Evolutionary conservation across 2,888 invertebrate species (phyloP).

Genomic region (Tiliacea aurago): DNA sequence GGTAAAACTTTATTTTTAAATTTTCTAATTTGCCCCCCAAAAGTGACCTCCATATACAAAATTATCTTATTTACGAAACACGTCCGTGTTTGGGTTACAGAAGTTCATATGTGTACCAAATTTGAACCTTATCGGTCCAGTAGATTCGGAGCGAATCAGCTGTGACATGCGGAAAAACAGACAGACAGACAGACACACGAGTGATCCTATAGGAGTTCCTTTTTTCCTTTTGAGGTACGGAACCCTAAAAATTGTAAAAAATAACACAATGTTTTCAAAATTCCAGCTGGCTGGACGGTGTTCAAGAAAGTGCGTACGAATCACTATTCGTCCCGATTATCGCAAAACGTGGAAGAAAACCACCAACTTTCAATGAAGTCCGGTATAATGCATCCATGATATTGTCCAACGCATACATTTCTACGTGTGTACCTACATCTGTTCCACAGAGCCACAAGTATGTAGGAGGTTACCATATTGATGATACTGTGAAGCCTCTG

Average conservation of each 20-base stretch:
- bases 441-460: slow-evolving; percentile 78
- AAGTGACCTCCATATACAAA: too few relatives aligned
- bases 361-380: slow-evolving; percentile 71
- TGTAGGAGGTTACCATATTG: slow-evolving; percentile 81
- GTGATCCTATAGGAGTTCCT: too few relatives aligned
- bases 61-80: too few relatives aligned
- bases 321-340: slow-evolving; percentile 66
- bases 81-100: too few relatives aligned
- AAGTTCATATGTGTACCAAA: too few relatives aligned
- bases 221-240: too few relatives aligned
- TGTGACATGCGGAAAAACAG: too few relatives aligned
- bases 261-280: neutral
- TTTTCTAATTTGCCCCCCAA: too few relatives aligned
- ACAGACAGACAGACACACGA: too few relatives aligned
- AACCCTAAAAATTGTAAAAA: neutral
- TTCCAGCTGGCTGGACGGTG: slow-evolving; percentile 31
- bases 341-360: slow-evolving; percentile 68
- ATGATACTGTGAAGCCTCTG: slow-evolving; percentile 72
- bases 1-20: too few relatives aligned
- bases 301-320: slow-evolving; percentile 53
- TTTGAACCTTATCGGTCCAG: too few relatives aligned
- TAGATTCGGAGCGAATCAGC: too few relatives aligned
- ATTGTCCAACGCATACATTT: slow-evolving; percentile 78
- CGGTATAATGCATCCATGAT: slow-evolving; percentile 77
- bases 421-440: slow-evolving; percentile 67